A percentile compares a stretch with the other conserved stretches of the same genome.
These are phyloP conservation scores for Athalia circularis DNA, from an alignment of 2,888 invertebrate genomes.

Conservation along the genomic window DNA sequence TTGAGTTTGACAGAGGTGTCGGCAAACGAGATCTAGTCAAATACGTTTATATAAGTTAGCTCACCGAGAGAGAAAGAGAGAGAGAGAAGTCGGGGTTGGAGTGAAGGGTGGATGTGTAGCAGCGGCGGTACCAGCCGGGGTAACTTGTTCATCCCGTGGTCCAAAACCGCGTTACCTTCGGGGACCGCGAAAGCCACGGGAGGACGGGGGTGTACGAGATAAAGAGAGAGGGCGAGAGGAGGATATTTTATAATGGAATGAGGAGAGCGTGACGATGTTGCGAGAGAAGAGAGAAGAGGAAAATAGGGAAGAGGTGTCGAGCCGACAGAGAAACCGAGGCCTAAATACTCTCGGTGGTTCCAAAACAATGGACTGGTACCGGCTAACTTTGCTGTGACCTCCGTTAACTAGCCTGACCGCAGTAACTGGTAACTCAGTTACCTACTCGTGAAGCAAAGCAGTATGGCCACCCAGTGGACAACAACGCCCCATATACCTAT, in stretches of 20 bases:
- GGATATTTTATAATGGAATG: constrained; percentile 5
- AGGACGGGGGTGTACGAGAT: constrained; percentile 47
- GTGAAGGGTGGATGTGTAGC: constrained; percentile 24
- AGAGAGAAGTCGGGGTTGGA: background rate
- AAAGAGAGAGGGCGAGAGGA: constrained; percentile 11
- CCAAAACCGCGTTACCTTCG: constrained; percentile 64
- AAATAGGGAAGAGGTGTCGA: constrained; percentile 20
- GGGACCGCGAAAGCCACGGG: constrained; percentile 35
- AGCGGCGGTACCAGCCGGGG: constrained; percentile 54
- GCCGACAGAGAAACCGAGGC: constrained; percentile 53
- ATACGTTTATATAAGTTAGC: constrained; percentile 69
- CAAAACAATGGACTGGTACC: constrained; percentile 65
- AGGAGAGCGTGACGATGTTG: constrained; percentile 35
- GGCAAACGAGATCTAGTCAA: constrained; percentile 65
- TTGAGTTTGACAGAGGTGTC: constrained; percentile 35
- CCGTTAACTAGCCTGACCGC: constrained; percentile 66
- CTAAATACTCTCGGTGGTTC: constrained; percentile 67
- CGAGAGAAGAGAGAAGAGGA: constrained; percentile 6
- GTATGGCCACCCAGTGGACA: constrained; percentile 34
- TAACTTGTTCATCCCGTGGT: constrained; percentile 62
- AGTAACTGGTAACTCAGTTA: constrained; percentile 69
- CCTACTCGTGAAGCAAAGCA: constrained; percentile 46
- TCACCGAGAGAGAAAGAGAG: constrained; percentile 35
- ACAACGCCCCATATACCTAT: constrained; percentile 14
- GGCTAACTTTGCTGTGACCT: constrained; percentile 67